Evolutionary conservation across 2,888 invertebrate genomes (phyloP).

Genomic region (Amphipyra berbera): DNA sequence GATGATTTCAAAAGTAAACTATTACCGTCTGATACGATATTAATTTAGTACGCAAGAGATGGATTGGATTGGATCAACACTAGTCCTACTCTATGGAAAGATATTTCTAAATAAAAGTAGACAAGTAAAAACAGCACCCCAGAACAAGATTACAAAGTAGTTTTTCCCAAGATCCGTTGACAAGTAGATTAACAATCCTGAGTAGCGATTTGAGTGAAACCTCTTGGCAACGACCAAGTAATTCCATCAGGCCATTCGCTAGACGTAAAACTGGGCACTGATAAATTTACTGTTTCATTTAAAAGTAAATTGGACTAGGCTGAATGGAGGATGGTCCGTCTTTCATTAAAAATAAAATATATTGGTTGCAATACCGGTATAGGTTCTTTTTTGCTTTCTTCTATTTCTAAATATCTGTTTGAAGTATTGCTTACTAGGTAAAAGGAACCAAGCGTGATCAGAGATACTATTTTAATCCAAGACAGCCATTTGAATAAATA

Average conservation of each 20-base stretch:
- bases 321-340: slow-evolving; percentile 5
- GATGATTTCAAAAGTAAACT: slow-evolving; percentile 61
- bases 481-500: slow-evolving; percentile 45
- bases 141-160: neutral
- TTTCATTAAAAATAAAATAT: slow-evolving; percentile 8
- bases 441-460: slow-evolving; percentile 14
- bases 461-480: slow-evolving; percentile 3
- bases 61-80: slow-evolving; percentile 1
- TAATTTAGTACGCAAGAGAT: slow-evolving; percentile 19
- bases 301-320: slow-evolving; percentile 27
- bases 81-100: neutral
- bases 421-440: neutral
- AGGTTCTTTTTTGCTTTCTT: neutral
- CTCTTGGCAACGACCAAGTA: slow-evolving; percentile 34
- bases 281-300: slow-evolving; percentile 26
- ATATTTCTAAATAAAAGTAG: neutral
- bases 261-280: slow-evolving; percentile 12
- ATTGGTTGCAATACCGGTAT: neutral
- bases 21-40: slow-evolving; percentile 1
- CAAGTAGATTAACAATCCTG: slow-evolving; percentile 25
- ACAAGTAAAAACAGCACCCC: slow-evolving; percentile 15
- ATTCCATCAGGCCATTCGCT: slow-evolving; percentile 13
- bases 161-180: slow-evolving; percentile 15
- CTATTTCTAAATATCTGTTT: too few species aligned
- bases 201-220: slow-evolving; percentile 20